These are phyloP conservation scores for Avahi laniger DNA, from an alignment of 2,797 vertebrate species.

Conservation along the genomic window DNA sequence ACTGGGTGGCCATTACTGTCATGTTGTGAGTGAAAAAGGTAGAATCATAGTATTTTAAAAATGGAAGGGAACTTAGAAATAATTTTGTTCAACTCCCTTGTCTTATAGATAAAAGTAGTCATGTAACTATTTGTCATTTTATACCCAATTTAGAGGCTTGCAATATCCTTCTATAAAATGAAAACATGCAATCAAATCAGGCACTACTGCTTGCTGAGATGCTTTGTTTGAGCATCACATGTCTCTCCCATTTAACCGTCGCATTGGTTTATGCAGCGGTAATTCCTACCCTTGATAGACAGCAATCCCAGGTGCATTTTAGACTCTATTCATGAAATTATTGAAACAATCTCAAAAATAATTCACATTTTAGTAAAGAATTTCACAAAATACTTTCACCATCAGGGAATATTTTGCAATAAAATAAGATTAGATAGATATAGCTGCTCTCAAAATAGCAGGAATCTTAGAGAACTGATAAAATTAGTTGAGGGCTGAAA, in stretches of 20 bases:
- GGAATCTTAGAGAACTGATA: background rate
- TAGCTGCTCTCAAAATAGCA: background rate
- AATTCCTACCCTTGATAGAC: background rate
- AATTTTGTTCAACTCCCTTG: conserved; percentile 54
- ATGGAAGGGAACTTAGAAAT: conserved; percentile 58
- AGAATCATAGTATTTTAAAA: conserved; percentile 61
- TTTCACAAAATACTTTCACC: background rate
- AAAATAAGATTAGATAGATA: conserved; percentile 7
- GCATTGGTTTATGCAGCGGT: background rate
- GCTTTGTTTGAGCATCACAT: background rate
- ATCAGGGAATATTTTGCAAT: conserved; percentile 5
- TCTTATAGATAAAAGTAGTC: conserved; percentile 62
- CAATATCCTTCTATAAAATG: conserved; percentile 55
- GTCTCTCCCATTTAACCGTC: background rate
- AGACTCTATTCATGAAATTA: background rate
- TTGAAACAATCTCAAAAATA: conserved; percentile 9
- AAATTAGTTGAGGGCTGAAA: background rate
- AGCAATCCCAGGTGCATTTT: background rate
- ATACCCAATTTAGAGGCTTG: conserved; percentile 57
- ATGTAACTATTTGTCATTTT: conserved; percentile 62
- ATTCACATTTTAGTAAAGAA: conserved; percentile 38
- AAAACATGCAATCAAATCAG: conserved; percentile 55
- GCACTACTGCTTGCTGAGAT: background rate
- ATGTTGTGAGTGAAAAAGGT: background rate
- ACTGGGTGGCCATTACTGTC: conserved; percentile 49